Conservation (phyloP, 2,888 invertebrate species). For the Apodemia zela region DNA sequence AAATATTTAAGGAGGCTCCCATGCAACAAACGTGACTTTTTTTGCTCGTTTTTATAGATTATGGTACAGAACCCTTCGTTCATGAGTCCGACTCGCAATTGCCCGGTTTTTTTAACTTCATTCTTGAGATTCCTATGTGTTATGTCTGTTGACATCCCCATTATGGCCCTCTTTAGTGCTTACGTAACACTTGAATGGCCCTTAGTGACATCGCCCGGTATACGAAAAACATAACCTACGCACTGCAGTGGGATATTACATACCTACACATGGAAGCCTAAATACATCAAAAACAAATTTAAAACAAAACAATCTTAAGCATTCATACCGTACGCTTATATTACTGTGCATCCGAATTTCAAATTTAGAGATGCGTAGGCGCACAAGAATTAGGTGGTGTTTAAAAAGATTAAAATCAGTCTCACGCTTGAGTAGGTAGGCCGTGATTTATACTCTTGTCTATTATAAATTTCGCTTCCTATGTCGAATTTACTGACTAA, state of each 20-base stretch:
- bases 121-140: no score
- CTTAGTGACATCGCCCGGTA: no score
- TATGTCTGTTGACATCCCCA: no score
- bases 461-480: slow-evolving; percentile 56
- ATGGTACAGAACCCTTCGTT: no score
- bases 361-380: slow-evolving; percentile 67
- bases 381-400: slow-evolving; percentile 58
- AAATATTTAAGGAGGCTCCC: no score
- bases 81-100: no score
- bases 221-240: not conserved
- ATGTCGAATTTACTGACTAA: slow-evolving; percentile 58
- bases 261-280: slow-evolving; percentile 55
- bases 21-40: no score
- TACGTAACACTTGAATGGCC: no score
- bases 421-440: slow-evolving; percentile 60
- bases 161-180: no score
- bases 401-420: slow-evolving; percentile 70
- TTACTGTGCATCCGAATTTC: slow-evolving; percentile 52
- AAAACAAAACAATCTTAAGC: slow-evolving; percentile 36
- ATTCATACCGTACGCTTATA: slow-evolving; percentile 50
- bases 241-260: not conserved
- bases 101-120: no score
- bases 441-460: slow-evolving; percentile 65
- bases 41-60: no score
- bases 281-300: slow-evolving; percentile 49